Evolutionary conservation across 1,140 invertebrate species (phyloP).

Genomic region (Mya arenaria): DNA sequence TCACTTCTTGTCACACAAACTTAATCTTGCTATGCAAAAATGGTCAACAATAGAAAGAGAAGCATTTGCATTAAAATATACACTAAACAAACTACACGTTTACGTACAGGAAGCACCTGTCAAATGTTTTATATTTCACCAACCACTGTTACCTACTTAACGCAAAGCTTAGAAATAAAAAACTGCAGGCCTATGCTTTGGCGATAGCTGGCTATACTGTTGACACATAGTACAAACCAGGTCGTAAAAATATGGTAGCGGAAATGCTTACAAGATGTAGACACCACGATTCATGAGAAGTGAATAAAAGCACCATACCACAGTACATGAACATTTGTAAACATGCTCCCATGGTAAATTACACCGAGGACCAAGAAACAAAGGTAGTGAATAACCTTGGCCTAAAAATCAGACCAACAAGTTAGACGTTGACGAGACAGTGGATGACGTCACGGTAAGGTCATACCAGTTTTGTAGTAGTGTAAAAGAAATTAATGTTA

Average conservation of each 20-base stretch:
- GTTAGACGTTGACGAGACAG: neutral
- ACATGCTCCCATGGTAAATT: neutral
- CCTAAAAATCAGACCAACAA: too few species aligned
- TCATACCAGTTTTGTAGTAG: constrained; percentile 1
- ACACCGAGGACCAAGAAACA: neutral
- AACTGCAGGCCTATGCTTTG: neutral
- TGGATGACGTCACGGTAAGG: too few species aligned
- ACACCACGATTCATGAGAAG: neutral
- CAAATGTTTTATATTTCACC: constrained; percentile 62
- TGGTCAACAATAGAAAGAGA: neutral
- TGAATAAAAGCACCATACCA: neutral
- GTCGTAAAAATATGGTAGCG: neutral
- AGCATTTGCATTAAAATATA: neutral
- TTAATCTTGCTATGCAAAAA: constrained; percentile 27
- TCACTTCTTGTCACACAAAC: constrained; percentile 54
- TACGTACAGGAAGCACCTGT: constrained; percentile 66
- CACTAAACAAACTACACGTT: constrained; percentile 48
- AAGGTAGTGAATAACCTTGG: too few species aligned
- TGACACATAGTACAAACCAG: neutral
- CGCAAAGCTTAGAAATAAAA: constrained; percentile 15
- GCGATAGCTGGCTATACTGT: neutral
- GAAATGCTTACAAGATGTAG: constrained; percentile 21
- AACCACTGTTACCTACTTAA: neutral
- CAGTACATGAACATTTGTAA: neutral
- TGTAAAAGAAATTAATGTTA: constrained; percentile 7